Base-by-base conservation (phyloP, 2,888 invertebrate genomes). In the Pollenia amentaria region DNA sequence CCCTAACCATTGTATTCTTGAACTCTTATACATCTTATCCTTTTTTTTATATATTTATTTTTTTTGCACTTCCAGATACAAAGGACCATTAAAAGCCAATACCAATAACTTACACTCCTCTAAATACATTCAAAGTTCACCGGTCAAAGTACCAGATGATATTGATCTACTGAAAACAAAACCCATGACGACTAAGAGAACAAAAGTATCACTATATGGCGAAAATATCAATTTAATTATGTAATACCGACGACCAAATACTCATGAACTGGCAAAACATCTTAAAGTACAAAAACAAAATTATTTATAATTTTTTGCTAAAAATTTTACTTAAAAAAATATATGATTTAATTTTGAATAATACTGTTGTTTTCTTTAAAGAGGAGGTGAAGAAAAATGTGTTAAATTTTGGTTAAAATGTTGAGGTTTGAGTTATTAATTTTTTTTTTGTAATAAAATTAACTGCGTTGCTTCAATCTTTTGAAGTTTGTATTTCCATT, bases 11-110 rank as follows among this genome's bases (percentile, higher is more conserved):
- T 55, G 18, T 0, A 1, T 53, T 9, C 10, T 2, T 14, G 1
- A 10, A 53, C 53, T 21, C 2, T 18, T 10, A 18, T 53, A 53
- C 6, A 29, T 16, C 12, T 10, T 55, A 6, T 21, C 4, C 14
- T 12, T 6, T 11, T 12, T 21, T 55, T 1, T 1, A 21, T 55
- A 11, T 55, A 9, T 11, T 55, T 3, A 6, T 40, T 62, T 48
- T 21, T 46, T 16, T 55, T 79, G n/a, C 18, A 29, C 44, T 84
- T 87, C 10, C 77, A 91, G 92, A 70, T 92, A 92, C 77, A 92
- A 91, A 80, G 91, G 92, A 38, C 90, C 89, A 0, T 79, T 88
- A 46, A 89, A 82, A 55, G n/a, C 76, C 16, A 79, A 65, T 57
- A 46, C 4, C 11, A 65, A 80, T 3, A 80, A 87, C 51, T 82